A percentile compares a stretch with the other conserved stretches of the same genome.
phyloP scores from a whole-genome alignment of 2,113 vertebrate genomes.

The Vimba vimba region DNA sequence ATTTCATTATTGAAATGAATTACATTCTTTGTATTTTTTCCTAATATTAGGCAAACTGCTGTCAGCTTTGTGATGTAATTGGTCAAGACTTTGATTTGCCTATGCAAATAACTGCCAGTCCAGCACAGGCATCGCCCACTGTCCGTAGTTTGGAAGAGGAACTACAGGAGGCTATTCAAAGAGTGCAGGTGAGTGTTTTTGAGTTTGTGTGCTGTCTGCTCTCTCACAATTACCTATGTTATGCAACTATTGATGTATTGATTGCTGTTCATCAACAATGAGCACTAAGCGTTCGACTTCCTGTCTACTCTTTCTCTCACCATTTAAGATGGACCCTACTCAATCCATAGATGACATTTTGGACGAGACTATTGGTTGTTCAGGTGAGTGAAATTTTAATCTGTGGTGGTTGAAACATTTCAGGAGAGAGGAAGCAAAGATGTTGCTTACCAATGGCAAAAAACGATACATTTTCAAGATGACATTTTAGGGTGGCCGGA shows the following conservation, averaged over 20 bases:
- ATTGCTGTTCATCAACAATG: conserved; percentile 19
- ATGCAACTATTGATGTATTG: conserved; percentile 25
- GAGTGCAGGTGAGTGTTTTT: conserved; percentile 79
- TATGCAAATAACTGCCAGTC: conserved; percentile 84
- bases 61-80: conserved; percentile 77
- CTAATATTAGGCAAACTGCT: conserved; percentile 72
- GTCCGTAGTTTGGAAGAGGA: conserved; percentile 86
- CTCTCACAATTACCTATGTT: not conserved
- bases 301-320: conserved; percentile 35
- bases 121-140: conserved; percentile 68
- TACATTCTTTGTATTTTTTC: not conserved
- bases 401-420: not conserved
- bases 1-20: not conserved
- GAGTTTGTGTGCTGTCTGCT: conserved; percentile 7
- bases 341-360: conserved; percentile 87
- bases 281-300: not conserved
- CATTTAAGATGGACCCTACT: conserved; percentile 81
- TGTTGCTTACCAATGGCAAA: not conserved
- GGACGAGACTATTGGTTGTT: conserved; percentile 75
- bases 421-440: not conserved
- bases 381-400: conserved; percentile 69
- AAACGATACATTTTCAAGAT: not conserved
- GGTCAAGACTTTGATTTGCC: conserved; percentile 83
- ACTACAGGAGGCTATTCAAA: conserved; percentile 88
- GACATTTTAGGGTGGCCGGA: not conserved